Evolutionary conservation across 2,113 vertebrate species (phyloP), one percentile per base, ranked within the genome.

Genomic region (Pionites leucogaster): DNA sequence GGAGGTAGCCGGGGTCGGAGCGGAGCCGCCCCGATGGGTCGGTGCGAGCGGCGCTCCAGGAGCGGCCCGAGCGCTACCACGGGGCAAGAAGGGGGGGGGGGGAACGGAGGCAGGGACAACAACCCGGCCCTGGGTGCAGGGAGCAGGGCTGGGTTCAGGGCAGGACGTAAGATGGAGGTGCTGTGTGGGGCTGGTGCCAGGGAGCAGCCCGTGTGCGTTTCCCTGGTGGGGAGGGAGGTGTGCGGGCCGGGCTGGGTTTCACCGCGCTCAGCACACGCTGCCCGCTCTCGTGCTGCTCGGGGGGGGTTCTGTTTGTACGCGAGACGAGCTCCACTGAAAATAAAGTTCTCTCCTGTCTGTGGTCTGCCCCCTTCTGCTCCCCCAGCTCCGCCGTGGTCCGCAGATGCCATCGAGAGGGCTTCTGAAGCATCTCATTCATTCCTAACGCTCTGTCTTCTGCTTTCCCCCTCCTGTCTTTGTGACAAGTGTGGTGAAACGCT

Each of bases 341-440:
- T 96, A 94, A 96, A 96, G 87, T 96, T 69, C 60, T 96, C 78
- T 94, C 83, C 90, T 93, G 90, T 91, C 92, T 92, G 79, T 93
- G 95, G 80, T 94, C 92, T 88, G 2, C 83, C 92, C 88, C 87
- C 95, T 78, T 82, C 83, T 94, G 57, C 92, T 85, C 82, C 82
- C 86, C 79, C 88, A 33, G 74, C 91, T 35, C 81, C 69, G 71
- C 88, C 65, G 18, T 78, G 64, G 41, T 57, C 67, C 81, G 29
- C 88, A 28, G 69, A 52, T 50, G 3, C 4, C n/a, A 28, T 35
- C 37, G 53, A 53, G 62, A 70, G 74, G 77, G 82, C 77, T 90
- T 62, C 82, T 67, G 37, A 59, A 91, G 69, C 76, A 35, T 13
- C 57, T 28, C 63, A 49, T 74, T 69, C 9, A 28, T 35, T 46